phyloP scores from a whole-genome alignment of 2,797 vertebrate species.

The Sciurus carolinensis region DNA sequence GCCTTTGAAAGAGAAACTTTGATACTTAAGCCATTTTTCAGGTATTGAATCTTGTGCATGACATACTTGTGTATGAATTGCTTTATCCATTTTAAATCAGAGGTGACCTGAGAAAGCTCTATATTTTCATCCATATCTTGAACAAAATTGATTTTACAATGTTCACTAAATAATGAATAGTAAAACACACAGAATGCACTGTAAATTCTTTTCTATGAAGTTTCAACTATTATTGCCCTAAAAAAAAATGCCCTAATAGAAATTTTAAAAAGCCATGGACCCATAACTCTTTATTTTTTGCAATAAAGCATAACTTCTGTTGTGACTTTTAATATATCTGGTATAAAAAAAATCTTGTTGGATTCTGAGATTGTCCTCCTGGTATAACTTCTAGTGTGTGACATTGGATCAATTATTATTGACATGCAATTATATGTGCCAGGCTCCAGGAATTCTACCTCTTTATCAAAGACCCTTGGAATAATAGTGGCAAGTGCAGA shows the following conservation, averaged over 20 bases:
- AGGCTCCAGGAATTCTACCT: not conserved
- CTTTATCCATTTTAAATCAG: constrained; percentile 45
- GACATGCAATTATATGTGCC: not conserved
- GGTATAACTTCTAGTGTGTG: not conserved
- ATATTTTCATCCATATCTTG: not conserved
- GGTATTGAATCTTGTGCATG: not conserved
- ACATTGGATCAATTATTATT: not conserved
- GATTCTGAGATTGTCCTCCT: not conserved
- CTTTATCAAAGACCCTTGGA: not conserved
- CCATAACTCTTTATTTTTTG: constrained; percentile 18
- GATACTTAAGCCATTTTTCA: not conserved
- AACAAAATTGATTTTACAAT: constrained; percentile 47
- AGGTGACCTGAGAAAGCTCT: not conserved
- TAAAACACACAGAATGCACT: constrained; percentile 14
- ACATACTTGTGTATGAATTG: not conserved
- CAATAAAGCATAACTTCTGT: not conserved
- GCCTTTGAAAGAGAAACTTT: not conserved
- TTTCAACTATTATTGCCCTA: constrained; percentile 58
- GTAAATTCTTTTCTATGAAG: constrained; percentile 67
- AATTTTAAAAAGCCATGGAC: constrained; percentile 64
- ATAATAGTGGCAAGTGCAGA: not conserved
- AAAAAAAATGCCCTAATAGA: constrained; percentile 64
- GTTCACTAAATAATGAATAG: constrained; percentile 59
- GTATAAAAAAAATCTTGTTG: not conserved
- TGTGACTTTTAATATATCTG: constrained; percentile 17